phyloP scores from a whole-genome alignment of 2,888 invertebrate species.

The Seira sanloemensis region DNA sequence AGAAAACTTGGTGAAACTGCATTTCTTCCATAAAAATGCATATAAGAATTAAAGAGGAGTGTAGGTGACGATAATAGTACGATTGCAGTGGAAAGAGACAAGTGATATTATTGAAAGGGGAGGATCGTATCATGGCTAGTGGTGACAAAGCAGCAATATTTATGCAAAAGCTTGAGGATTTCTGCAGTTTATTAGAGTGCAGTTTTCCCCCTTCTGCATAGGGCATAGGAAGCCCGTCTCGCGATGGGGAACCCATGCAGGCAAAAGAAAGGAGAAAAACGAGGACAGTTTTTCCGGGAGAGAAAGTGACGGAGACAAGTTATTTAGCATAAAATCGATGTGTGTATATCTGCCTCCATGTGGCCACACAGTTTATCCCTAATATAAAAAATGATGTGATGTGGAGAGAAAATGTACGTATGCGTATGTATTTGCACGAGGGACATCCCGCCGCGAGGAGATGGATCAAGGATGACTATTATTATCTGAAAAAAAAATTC shows the following conservation, averaged over 20 bases:
- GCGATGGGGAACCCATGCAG: background rate
- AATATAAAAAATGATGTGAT: slow-evolving; percentile 42
- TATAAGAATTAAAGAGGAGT: too few species aligned
- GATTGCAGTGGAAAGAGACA: too few species aligned
- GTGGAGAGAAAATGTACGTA: slow-evolving; percentile 47
- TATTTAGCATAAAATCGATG: slow-evolving; percentile 74
- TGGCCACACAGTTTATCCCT: background rate
- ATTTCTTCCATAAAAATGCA: too few species aligned
- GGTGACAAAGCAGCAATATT: background rate
- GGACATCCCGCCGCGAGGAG: slow-evolving; percentile 52
- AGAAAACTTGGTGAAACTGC: too few species aligned
- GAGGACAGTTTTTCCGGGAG: slow-evolving; percentile 18
- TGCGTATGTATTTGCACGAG: slow-evolving; percentile 34
- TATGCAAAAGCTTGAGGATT: background rate
- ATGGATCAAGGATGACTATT: slow-evolving; percentile 43
- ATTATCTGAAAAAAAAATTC: background rate
- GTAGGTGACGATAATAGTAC: too few species aligned
- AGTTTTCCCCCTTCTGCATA: background rate
- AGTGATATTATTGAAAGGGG: background rate
- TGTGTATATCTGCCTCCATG: slow-evolving; percentile 22
- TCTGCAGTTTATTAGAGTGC: background rate
- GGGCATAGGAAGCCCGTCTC: background rate
- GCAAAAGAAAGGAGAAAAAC: background rate
- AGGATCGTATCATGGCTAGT: background rate
- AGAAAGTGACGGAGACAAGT: slow-evolving; percentile 57